Base-by-base conservation (phyloP, 2,888 invertebrate genomes). In the Oscheius sp. region DNA sequence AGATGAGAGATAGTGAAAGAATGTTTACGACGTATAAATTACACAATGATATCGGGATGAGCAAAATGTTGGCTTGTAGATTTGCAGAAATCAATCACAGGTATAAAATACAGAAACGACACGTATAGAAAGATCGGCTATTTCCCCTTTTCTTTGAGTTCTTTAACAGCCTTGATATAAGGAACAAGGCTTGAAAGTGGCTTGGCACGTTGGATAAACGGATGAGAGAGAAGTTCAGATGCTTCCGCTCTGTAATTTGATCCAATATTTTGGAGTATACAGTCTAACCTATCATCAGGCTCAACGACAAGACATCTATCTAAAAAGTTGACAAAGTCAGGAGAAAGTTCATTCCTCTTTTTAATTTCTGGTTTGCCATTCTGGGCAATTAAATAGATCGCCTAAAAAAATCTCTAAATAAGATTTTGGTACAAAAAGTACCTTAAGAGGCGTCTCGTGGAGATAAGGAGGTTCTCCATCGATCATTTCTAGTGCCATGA, bases 401-500 rank as follows among this genome's bases (percentile, higher is more conserved):
- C 88, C 80, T 85, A 69, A 33, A 67, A 42, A 53, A 73, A 46
- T 20, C 3, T 42, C 5, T 1, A 10, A 52, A 52, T 31, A 34
- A 0, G 23, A 55, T 34, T 4, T 17, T 20, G 4, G 17, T 20
- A 31, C 1, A 25, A 25, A 50, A 10, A 48, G 6, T 37, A 83
- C 84, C 82, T 89, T 86, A 34, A 87, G 73, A 0, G 96, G 96
- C 0, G 95, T 92, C 88, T 97, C 96, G 84, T 94, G 93, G 88
- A 97, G 91, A 87, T 97, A 97, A 0, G 97, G 97, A 0, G 96
- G 96, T 64, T 87, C 86, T 27, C 96, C 96, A 87, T 96, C 95
- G 63, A 97, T 92, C 93, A 94, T 94, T 88, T 95, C 95, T 68
- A 97, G 94, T 0, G 94, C 94, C 96, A 97, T 96, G 73, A 97